Percentiles rank a stretch among this genome's conserved stretches.
Conservation (phyloP, 2,113 vertebrate species). For the Potamarius usumacintae region DNA sequence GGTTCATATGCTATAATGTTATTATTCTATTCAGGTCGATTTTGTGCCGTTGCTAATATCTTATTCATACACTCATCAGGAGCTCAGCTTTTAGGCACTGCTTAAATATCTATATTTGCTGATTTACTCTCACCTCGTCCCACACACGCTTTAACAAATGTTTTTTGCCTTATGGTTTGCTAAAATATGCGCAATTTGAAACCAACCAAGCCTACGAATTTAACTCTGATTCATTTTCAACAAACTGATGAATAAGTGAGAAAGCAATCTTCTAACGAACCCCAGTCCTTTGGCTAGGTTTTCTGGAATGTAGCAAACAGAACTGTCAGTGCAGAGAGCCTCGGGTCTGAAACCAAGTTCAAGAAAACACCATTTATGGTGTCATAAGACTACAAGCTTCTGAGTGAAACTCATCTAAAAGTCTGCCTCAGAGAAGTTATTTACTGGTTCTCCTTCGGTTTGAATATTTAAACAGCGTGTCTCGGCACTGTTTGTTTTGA, state of each 20-base stretch:
- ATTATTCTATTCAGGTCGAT: too few relatives aligned
- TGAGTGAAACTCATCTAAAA: not conserved
- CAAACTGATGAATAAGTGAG: not conserved
- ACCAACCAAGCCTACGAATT: not conserved
- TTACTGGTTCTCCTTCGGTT: not conserved
- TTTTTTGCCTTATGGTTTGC: not conserved
- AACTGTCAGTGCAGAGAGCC: not conserved
- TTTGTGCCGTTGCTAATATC: too few relatives aligned
- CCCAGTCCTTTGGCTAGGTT: not conserved
- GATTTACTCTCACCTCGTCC: not conserved
- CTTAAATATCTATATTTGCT: not conserved
- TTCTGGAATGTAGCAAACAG: not conserved
- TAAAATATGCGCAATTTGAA: not conserved
- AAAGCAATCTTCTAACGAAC: not conserved
- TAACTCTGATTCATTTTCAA: not conserved
- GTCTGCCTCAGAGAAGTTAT: not conserved
- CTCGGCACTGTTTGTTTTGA: constrained; percentile 2
- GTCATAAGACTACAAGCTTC: not conserved
- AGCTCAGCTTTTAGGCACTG: too few relatives aligned
- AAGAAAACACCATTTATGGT: not conserved
- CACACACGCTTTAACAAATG: not conserved
- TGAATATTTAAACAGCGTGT: not conserved
- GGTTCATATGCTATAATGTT: too few relatives aligned
- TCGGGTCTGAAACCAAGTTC: not conserved
- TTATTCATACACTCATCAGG: too few relatives aligned